A percentile compares a stretch with the other conserved stretches of the same genome.
These are phyloP conservation scores for Grantiella picta DNA, from an alignment of 2,113 vertebrate species.

Conservation along the genomic window DNA sequence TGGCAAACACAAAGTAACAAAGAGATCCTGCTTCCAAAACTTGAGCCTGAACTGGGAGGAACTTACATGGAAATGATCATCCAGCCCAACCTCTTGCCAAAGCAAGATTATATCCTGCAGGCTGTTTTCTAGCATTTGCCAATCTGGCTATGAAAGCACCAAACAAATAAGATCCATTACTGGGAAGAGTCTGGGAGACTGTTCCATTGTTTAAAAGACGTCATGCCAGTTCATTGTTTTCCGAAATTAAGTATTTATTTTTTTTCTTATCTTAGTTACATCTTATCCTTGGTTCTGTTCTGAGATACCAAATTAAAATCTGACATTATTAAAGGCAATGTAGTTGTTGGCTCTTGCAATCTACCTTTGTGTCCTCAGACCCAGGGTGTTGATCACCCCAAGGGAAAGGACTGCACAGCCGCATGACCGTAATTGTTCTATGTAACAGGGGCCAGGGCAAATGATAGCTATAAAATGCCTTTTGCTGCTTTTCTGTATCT, in stretches of 20 bases:
- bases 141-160: slow-evolving; percentile 38
- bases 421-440: neutral
- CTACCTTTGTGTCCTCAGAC: neutral
- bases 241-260: neutral
- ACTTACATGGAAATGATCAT: slow-evolving; percentile 36
- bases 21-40: neutral
- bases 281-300: slow-evolving; percentile 8
- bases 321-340: neutral
- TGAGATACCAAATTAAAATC: slow-evolving; percentile 9
- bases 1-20: neutral
- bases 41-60: neutral
- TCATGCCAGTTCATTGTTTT: slow-evolving; percentile 34
- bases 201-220: slow-evolving; percentile 38
- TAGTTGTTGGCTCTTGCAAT: neutral
- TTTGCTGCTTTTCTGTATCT: neutral
- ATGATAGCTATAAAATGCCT: neutral
- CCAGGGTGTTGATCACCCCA: neutral
- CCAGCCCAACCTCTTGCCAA: slow-evolving; percentile 8
- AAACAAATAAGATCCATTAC: slow-evolving; percentile 24
- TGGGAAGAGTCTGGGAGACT: slow-evolving; percentile 33
- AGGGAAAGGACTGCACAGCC: neutral
- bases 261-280: slow-evolving; percentile 48
- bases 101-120: slow-evolving; percentile 35
- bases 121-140: slow-evolving; percentile 35
- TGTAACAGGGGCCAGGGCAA: neutral